Conservation (phyloP, 2,888 invertebrate species). For the Andrena bicolor region DNA sequence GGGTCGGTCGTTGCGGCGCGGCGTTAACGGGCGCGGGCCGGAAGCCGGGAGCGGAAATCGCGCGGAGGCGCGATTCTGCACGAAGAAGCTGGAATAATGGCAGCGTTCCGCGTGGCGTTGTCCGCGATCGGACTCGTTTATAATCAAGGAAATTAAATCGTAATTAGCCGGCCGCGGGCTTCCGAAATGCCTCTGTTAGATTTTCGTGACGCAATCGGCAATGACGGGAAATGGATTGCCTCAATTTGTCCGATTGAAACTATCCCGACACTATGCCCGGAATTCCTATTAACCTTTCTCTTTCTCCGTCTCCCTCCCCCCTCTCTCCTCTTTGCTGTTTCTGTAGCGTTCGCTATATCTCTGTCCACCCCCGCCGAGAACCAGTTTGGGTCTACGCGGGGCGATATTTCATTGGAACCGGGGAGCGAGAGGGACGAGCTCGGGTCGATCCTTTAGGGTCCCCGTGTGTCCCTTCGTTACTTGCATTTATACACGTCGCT, state of each 20-base stretch:
- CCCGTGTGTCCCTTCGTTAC: conserved; percentile 51
- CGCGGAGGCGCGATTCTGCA: conserved; percentile 8
- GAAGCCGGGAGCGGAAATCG: not conserved
- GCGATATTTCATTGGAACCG: conserved; percentile 74
- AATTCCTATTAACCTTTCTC: conserved; percentile 78
- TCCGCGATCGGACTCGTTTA: conserved; percentile 32
- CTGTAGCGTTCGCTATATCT: conserved; percentile 36
- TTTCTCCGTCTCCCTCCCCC: conserved; percentile 45
- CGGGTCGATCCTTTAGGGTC: conserved; percentile 38
- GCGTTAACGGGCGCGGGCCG: not conserved
- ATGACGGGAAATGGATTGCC: conserved; percentile 78
- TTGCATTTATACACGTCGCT: conserved; percentile 63
- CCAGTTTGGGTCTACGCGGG: conserved; percentile 69
- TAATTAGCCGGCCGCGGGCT: conserved; percentile 64
- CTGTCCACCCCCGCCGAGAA: conserved; percentile 56
- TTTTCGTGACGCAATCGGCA: conserved; percentile 58
- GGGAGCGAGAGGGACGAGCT: conserved; percentile 51
- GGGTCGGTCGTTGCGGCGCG: not conserved
- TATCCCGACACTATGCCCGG: conserved; percentile 80
- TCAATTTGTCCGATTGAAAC: conserved; percentile 81
- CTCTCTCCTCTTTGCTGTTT: conserved; percentile 28
- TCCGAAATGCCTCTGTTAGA: conserved; percentile 57
- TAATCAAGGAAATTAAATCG: conserved; percentile 66
- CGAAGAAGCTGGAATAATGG: conserved; percentile 27
- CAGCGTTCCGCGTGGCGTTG: conserved; percentile 33